Evolutionary conservation across 2,113 vertebrate genomes (phyloP).

Genomic region (Clarias macrocephalus): DNA sequence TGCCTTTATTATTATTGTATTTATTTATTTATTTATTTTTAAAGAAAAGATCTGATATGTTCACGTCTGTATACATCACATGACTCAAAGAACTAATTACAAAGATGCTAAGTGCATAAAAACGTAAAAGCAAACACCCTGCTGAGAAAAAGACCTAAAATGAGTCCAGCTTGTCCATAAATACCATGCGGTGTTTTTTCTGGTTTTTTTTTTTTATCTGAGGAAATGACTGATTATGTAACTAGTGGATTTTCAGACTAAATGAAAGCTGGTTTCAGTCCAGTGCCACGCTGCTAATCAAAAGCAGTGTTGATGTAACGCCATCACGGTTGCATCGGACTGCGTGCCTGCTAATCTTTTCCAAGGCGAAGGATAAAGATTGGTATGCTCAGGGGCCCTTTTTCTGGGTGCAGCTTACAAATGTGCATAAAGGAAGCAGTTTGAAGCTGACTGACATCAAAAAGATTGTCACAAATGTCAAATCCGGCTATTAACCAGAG

Average conservation of each 20-base stretch:
- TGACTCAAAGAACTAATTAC: slow-evolving; percentile 44
- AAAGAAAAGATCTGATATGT: background rate
- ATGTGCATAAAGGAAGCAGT: slow-evolving; percentile 28
- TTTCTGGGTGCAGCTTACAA: slow-evolving; percentile 18
- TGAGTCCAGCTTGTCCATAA: slow-evolving; percentile 42
- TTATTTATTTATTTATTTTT: too few relatives aligned
- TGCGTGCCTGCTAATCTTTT: slow-evolving; percentile 32
- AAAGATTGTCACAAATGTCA: slow-evolving; percentile 33
- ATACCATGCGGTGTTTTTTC: slow-evolving; percentile 34
- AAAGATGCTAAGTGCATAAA: slow-evolving; percentile 17
- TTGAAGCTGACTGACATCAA: background rate
- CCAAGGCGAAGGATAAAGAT: background rate
- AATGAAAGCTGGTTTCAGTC: slow-evolving; percentile 36
- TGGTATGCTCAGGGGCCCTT: slow-evolving; percentile 1
- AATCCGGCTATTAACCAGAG: slow-evolving; percentile 17
- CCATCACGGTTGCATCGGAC: slow-evolving; percentile 3
- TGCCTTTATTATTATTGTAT: background rate
- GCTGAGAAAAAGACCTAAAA: slow-evolving; percentile 36
- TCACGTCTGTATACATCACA: background rate
- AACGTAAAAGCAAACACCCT: slow-evolving; percentile 26
- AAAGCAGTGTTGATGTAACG: slow-evolving; percentile 14
- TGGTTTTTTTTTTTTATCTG: slow-evolving; percentile 16
- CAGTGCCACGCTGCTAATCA: slow-evolving; percentile 35
- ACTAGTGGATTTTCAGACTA: slow-evolving; percentile 27
- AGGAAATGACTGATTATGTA: slow-evolving; percentile 52